These are phyloP conservation scores for Bubo blakistoni DNA, from an alignment of 2,113 vertebrate genomes.

Conservation along the genomic window DNA sequence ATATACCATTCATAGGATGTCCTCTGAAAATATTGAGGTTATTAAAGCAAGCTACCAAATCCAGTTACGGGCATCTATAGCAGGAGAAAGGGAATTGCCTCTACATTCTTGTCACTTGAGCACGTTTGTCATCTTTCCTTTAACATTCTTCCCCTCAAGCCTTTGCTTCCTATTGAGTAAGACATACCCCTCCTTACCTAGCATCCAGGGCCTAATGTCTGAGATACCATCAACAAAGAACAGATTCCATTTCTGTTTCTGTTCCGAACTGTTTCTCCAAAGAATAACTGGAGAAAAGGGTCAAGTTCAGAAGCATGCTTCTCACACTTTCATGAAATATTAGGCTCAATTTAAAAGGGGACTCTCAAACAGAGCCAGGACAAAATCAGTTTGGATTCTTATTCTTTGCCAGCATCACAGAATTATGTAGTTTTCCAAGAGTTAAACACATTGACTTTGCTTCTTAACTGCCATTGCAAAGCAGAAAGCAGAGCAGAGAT, in stretches of 20 bases:
- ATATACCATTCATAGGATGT: slow-evolving; percentile 99
- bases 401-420: not conserved
- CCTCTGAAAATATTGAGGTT: slow-evolving; percentile 75
- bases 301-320: not conserved
- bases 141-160: not conserved
- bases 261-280: not conserved
- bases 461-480: not conserved
- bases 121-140: not conserved
- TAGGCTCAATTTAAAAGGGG: not conserved
- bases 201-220: not conserved
- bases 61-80: not conserved
- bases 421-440: not conserved
- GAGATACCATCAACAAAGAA: not conserved
- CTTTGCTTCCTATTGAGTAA: not conserved
- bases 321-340: not conserved
- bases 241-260: not conserved
- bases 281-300: not conserved
- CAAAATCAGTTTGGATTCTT: not conserved
- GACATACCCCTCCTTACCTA: not conserved
- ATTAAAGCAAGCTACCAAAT: not conserved
- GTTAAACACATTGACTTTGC: not conserved
- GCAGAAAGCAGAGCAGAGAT: not conserved
- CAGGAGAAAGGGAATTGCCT: not conserved
- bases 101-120: not conserved
- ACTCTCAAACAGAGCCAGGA: not conserved